Evolutionary conservation across 92 coral and sea anemone species (phyloP).

Genomic region (Phenganax marumi): DNA sequence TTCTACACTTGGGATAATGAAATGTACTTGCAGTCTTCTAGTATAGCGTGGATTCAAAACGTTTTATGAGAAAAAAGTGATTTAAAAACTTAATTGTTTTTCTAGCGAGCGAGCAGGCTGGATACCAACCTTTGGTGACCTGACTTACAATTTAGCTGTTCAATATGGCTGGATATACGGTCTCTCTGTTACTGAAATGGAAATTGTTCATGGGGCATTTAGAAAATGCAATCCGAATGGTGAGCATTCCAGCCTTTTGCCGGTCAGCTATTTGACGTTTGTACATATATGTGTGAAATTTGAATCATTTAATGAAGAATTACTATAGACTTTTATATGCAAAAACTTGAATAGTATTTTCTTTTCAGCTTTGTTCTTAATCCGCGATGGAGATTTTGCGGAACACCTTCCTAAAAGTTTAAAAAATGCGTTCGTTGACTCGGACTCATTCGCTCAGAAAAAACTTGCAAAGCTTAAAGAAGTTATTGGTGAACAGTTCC

Average conservation of each 20-base stretch:
- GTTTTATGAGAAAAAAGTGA: too few relatives aligned
- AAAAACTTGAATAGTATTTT: background rate
- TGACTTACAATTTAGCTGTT: slow-evolving; percentile 85
- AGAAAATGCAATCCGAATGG: slow-evolving; percentile 97
- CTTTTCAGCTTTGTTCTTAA: slow-evolving; percentile 76
- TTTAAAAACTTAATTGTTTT: background rate
- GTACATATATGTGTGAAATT: background rate
- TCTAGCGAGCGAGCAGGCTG: slow-evolving; percentile 89
- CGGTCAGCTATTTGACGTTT: background rate
- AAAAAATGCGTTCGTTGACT: slow-evolving; percentile 83
- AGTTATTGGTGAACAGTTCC: slow-evolving; percentile 72
- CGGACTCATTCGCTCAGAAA: slow-evolving; percentile 37
- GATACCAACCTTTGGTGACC: slow-evolving; percentile 95
- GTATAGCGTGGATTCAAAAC: too few relatives aligned
- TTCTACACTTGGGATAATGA: background rate
- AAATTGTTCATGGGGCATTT: slow-evolving; percentile 99
- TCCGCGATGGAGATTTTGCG: slow-evolving; percentile 74
- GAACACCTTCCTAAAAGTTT: slow-evolving; percentile 64
- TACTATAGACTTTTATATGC: background rate
- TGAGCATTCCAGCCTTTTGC: slow-evolving; percentile 24
- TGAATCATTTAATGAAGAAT: too few relatives aligned
- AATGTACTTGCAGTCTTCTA: too few relatives aligned
- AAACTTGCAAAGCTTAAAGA: slow-evolving; percentile 75
- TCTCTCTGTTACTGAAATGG: slow-evolving; percentile 96
- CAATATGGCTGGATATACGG: slow-evolving; percentile 99